Evolutionary conservation across 2,113 vertebrate genomes (phyloP).

Genomic region (Desmodus rotundus): DNA sequence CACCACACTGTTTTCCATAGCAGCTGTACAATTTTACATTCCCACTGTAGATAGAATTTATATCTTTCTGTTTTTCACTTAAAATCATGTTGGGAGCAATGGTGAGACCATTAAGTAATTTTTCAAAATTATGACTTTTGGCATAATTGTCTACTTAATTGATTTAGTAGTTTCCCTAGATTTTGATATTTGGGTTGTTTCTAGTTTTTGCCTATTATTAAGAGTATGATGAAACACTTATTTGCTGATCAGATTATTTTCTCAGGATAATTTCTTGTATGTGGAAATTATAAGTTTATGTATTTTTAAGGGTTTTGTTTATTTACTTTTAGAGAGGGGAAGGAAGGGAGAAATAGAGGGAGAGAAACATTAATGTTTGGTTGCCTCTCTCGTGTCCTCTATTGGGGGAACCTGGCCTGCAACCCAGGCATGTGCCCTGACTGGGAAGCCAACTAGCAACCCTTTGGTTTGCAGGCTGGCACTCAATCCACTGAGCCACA

Average conservation of each 20-base stretch:
- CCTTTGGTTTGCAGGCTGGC: no score
- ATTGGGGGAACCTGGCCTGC: no score
- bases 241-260: background rate
- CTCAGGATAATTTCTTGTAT: background rate
- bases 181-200: background rate
- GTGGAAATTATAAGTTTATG: background rate
- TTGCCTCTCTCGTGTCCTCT: no score
- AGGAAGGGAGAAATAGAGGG: no score
- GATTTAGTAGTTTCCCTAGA: background rate
- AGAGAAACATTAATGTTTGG: no score
- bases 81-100: background rate
- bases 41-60: background rate
- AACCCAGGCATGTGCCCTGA: no score
- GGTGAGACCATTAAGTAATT: background rate
- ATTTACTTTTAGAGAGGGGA: no score
- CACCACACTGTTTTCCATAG: background rate
- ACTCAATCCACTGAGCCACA: no score
- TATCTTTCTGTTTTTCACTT: background rate
- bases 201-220: background rate
- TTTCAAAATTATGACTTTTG: background rate
- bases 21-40: background rate
- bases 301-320: background rate
- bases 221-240: background rate
- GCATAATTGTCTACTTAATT: background rate
- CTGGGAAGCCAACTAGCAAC: no score